phyloP scores from a whole-genome alignment of 2,888 invertebrate species.

The Habroteleia sp. region DNA sequence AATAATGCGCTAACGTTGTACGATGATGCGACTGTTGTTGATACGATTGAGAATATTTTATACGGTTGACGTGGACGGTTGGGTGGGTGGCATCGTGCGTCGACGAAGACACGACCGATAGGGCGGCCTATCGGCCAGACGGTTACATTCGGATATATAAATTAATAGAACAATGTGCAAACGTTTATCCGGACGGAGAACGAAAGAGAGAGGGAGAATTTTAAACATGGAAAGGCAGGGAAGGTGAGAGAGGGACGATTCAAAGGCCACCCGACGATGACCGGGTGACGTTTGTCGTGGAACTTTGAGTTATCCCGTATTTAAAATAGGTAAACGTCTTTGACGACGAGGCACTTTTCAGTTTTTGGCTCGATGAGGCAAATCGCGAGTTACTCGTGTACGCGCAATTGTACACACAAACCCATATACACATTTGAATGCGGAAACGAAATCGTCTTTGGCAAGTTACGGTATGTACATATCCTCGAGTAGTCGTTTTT shows the following conservation, averaged over 20 bases:
- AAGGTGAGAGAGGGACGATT: slow-evolving; percentile 30
- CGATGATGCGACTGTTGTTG: slow-evolving; percentile 81
- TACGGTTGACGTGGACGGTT: slow-evolving; percentile 76
- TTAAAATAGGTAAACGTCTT: slow-evolving; percentile 33
- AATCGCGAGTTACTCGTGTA: slow-evolving; percentile 51
- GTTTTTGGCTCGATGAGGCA: slow-evolving; percentile 49
- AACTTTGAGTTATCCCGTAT: slow-evolving; percentile 40
- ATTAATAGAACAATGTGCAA: slow-evolving; percentile 15
- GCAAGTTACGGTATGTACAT: slow-evolving; percentile 32
- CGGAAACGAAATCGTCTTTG: slow-evolving; percentile 28
- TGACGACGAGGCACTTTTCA: slow-evolving; percentile 28
- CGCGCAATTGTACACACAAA: slow-evolving; percentile 21
- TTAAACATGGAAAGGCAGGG: slow-evolving; percentile 25
- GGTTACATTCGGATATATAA: slow-evolving; percentile 47
- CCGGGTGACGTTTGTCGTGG: slow-evolving; percentile 32
- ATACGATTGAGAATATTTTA: slow-evolving; percentile 81
- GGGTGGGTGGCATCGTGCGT: slow-evolving; percentile 66
- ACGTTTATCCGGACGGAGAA: slow-evolving; percentile 35
- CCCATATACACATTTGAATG: slow-evolving; percentile 4
- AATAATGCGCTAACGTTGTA: slow-evolving; percentile 80
- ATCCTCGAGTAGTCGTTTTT: slow-evolving; percentile 18
- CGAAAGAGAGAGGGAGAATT: slow-evolving; percentile 16
- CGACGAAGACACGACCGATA: slow-evolving; percentile 61
- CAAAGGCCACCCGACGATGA: slow-evolving; percentile 24
- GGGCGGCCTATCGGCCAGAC: slow-evolving; percentile 43